Evolutionary conservation across 2,113 vertebrate genomes (phyloP), one percentile per base, ranked within the genome.

Genomic region (Aspidoscelis tigris): DNA sequence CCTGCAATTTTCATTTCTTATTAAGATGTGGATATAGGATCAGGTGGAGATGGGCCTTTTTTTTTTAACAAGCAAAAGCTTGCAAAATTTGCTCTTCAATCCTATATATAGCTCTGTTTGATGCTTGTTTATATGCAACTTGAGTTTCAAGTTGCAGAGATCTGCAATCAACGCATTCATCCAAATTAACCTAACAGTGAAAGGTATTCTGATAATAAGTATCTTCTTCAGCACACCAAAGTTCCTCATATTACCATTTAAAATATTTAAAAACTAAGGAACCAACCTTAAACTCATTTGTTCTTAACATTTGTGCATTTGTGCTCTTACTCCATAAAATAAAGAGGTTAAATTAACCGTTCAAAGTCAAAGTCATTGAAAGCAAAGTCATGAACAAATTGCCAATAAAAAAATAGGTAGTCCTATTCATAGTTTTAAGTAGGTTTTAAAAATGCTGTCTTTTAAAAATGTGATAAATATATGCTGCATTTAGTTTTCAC

Each of bases 401-500:
- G 65, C 26, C 47, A 73, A 68, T 68, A 66, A 66, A 76, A 50
- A 6, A 64, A 76, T 61, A 68, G n/a, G 4, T 79, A 22, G 65
- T 73, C 20, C 21, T n/a, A 53, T 50, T 79, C 43, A 72, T 22
- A 74, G 20, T 41, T 79, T 66, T 84, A 84, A 53, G 55, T 10
- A 73, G 43, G n/a, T 7, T 73, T n/a, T 79, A 53, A 79, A 79
- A 79, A 74, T 66, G 9, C 22, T 87, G 43, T 18, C 55, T 88
- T 80, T 70, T 41, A 33, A 18, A 61, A 65, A 84, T 66, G 11
- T 47, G 86, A 84, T 22, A 80, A 1, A 76, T 69, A 83, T 85
- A 73, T 86, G 85, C 39, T 3, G 80, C 74, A 50, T 83, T 81
- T 82, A 80, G 81, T 20, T 88, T 66, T 47, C 61, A 88, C 66